phyloP scores from a whole-genome alignment of 2,113 vertebrate genomes.

The Chitala chitala region DNA sequence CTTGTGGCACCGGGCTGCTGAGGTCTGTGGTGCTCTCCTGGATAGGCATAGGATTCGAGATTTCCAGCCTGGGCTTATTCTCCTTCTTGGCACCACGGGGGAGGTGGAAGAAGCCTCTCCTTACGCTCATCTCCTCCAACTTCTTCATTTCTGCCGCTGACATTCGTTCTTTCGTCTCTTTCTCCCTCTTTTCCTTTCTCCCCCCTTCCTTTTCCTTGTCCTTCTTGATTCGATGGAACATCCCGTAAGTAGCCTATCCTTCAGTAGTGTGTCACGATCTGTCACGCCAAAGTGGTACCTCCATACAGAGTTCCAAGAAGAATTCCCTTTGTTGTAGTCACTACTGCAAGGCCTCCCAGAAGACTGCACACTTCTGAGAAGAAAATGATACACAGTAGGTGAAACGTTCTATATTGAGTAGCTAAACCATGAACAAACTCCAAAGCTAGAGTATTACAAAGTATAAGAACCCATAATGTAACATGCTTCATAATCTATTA shows the following conservation, averaged over 20 bases:
- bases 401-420: too few species aligned
- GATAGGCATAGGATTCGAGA: conserved; percentile 90
- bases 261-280: conserved; percentile 30
- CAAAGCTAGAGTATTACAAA: too few species aligned
- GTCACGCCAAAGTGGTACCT: not conserved
- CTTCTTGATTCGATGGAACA: conserved; percentile 89
- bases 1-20: conserved; percentile 65
- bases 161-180: conserved; percentile 93
- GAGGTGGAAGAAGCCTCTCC: conserved; percentile 87
- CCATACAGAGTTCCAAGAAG: not conserved
- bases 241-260: conserved; percentile 47
- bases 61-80: conserved; percentile 76
- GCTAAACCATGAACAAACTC: too few species aligned
- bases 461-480: too few species aligned
- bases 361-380: conserved; percentile 5
- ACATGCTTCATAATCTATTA: too few species aligned
- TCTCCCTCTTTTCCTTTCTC: conserved; percentile 87
- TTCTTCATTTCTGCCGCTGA: conserved; percentile 85
- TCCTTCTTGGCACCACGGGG: conserved; percentile 83
- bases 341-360: not conserved
- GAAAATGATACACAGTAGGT: not conserved
- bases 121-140: conserved; percentile 89
- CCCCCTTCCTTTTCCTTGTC: conserved; percentile 77
- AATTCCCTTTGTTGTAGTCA: not conserved
- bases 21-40: conserved; percentile 75